Percentiles rank a stretch among this genome's conserved stretches.
Conservation (phyloP, 2,888 invertebrate species). For the Acrobasis suavella region DNA sequence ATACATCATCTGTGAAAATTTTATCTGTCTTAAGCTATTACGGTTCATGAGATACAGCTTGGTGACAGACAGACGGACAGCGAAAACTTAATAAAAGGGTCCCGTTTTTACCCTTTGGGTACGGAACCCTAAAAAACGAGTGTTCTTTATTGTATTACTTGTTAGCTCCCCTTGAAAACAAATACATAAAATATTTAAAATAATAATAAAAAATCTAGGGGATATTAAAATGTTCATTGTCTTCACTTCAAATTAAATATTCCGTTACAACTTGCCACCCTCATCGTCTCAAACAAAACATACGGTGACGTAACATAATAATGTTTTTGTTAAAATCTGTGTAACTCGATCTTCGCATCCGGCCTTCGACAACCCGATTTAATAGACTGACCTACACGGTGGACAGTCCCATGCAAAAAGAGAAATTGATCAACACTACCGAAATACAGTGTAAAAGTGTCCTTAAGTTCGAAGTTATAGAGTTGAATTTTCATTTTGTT, state of each 20-base stretch:
- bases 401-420: slow-evolving; percentile 53
- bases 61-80: too few species aligned
- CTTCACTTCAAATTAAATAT: background rate
- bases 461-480: slow-evolving; percentile 24
- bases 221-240: too few species aligned
- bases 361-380: slow-evolving; percentile 67
- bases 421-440: slow-evolving; percentile 36
- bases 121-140: too few species aligned
- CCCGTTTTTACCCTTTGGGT: too few species aligned
- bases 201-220: too few species aligned
- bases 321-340: slow-evolving; percentile 71
- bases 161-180: too few species aligned
- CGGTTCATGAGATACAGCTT: too few species aligned
- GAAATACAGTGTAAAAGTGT: slow-evolving; percentile 27
- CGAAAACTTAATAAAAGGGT: too few species aligned
- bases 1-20: too few species aligned
- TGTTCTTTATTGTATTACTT: too few species aligned
- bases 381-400: slow-evolving; percentile 77
- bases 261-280: slow-evolving; percentile 36
- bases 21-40: too few species aligned
- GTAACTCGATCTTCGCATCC: slow-evolving; percentile 73
- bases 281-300: slow-evolving; percentile 49
- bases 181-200: too few species aligned
- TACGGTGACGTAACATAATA: slow-evolving; percentile 68
- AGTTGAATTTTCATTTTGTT: slow-evolving; percentile 31